Evolutionary conservation across 2,888 invertebrate species (phyloP).

Genomic region (Meloe dianella): DNA sequence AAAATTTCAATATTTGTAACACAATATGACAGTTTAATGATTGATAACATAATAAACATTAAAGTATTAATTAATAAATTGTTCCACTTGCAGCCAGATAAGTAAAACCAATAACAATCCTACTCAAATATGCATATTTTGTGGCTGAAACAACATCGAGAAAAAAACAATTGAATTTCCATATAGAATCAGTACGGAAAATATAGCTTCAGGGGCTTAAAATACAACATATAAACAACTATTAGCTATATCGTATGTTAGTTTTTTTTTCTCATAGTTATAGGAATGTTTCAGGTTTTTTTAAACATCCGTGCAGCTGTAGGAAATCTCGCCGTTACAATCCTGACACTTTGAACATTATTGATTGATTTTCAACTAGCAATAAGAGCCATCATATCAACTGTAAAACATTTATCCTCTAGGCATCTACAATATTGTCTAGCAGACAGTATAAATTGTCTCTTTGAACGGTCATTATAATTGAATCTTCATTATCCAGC

Average conservation of each 20-base stretch:
- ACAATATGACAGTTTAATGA: background rate
- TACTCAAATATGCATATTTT: too few species aligned
- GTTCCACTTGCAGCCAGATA: background rate
- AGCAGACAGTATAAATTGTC: background rate
- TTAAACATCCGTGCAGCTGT: background rate
- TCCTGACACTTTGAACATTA: background rate
- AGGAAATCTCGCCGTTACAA: background rate
- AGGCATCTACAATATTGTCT: background rate
- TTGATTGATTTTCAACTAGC: background rate
- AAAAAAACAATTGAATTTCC: too few species aligned
- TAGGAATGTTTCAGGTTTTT: background rate
- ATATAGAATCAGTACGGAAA: too few species aligned
- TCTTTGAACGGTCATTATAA: background rate
- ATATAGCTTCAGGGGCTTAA: too few species aligned
- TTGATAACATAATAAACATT: conserved; percentile 7
- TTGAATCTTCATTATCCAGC: background rate
- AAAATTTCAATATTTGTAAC: conserved; percentile 8
- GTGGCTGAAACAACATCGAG: background rate
- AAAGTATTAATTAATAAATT: conserved; percentile 9
- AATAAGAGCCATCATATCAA: background rate
- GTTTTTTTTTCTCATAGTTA: background rate
- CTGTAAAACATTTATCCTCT: background rate
- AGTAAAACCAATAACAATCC: background rate
- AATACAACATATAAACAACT: too few species aligned
- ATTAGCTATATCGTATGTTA: too few species aligned